phyloP scores from a whole-genome alignment of 2,113 vertebrate species.

The Macroglossus sobrinus region DNA sequence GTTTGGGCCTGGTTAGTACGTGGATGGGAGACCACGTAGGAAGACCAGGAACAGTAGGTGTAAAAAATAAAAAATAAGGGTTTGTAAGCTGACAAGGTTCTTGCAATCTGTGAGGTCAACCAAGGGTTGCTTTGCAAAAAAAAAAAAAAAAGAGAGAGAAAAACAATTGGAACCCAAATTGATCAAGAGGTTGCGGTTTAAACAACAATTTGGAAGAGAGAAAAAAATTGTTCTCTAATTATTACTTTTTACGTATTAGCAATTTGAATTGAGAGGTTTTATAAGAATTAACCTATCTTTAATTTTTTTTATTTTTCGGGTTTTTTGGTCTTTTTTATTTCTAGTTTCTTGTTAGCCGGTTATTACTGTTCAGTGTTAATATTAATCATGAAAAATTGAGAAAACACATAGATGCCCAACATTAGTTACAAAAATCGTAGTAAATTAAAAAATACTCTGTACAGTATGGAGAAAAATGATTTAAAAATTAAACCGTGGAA shows the following conservation, averaged over 20 bases:
- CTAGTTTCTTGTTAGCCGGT: neutral
- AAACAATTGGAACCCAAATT: neutral
- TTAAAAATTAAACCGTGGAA: neutral
- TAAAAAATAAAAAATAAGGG: too few relatives aligned
- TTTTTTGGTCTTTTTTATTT: slow-evolving; percentile 61
- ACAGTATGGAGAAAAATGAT: neutral
- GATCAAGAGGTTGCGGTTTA: neutral
- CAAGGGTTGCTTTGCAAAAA: too few relatives aligned
- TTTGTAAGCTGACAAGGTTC: too few relatives aligned
- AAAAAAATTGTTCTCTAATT: neutral
- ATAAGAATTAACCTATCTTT: neutral
- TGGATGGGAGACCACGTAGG: too few relatives aligned
- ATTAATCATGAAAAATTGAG: neutral
- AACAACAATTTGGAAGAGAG: neutral
- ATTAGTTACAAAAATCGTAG: neutral
- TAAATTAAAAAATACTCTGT: neutral
- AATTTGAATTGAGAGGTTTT: neutral
- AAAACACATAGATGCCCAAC: neutral
- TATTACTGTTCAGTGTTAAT: neutral
- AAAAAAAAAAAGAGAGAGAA: too few relatives aligned
- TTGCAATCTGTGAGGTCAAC: too few relatives aligned
- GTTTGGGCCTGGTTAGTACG: too few relatives aligned
- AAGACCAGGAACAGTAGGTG: too few relatives aligned
- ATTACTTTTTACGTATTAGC: neutral
- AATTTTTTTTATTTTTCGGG: neutral